Conservation (phyloP, 1,140 invertebrate species). For the Caenorhabditis latens region DNA sequence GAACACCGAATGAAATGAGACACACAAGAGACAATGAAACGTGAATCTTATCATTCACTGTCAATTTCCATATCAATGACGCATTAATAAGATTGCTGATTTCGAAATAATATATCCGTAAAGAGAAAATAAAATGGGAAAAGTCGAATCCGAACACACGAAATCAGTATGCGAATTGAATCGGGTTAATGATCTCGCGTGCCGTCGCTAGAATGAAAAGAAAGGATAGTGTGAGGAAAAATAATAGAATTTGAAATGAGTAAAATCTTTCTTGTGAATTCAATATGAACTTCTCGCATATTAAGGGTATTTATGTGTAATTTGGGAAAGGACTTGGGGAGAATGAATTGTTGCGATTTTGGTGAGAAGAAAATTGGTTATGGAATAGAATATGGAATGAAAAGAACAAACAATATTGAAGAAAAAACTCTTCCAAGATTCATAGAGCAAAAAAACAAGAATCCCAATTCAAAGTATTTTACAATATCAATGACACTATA, state of each 20-base stretch:
- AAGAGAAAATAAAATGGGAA: neutral
- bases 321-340: neutral
- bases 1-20: neutral
- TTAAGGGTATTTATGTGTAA: neutral
- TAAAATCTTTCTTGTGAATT: neutral
- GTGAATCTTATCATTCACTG: slow-evolving; percentile 15
- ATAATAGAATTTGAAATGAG: slow-evolving; percentile 7
- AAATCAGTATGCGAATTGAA: slow-evolving; percentile 47
- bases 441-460: no score
- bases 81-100: slow-evolving; percentile 2
- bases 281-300: neutral
- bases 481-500: slow-evolving; percentile 7
- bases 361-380: neutral
- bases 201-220: neutral
- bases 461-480: neutral
- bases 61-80: slow-evolving; percentile 51
- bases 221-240: slow-evolving; percentile 15
- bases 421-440: neutral
- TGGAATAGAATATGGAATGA: neutral
- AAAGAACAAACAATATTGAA: neutral
- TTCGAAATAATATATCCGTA: slow-evolving; percentile 50
- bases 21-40: neutral
- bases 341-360: neutral
- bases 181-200: slow-evolving; percentile 52
- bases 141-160: slow-evolving; percentile 26